Conservation (phyloP, 2,888 invertebrate species). For the Chloroclystis v-ata region DNA sequence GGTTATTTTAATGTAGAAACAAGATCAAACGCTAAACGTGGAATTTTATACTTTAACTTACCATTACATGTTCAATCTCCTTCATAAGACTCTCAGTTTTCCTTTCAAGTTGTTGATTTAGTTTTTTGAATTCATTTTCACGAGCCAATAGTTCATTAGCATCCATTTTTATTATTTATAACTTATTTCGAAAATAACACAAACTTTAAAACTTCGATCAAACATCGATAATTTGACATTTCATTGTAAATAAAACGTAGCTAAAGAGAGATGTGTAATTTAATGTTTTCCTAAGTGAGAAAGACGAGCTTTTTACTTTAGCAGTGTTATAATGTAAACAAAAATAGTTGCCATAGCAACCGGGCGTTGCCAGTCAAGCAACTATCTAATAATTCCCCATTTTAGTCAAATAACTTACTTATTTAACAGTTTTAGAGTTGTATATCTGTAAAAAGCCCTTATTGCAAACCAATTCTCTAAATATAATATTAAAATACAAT, state of each 20-base stretch:
- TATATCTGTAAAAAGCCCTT: too few species aligned
- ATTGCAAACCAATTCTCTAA: too few species aligned
- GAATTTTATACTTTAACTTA: slow-evolving; percentile 30
- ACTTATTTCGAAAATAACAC: background rate
- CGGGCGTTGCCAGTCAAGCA: slow-evolving; percentile 14
- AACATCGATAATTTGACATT: background rate
- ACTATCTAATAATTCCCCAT: slow-evolving; percentile 1
- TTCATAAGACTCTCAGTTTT: slow-evolving; percentile 68
- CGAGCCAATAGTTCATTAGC: slow-evolving; percentile 60
- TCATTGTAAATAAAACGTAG: background rate
- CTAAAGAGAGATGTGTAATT: background rate
- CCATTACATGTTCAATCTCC: slow-evolving; percentile 67
- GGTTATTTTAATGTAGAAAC: too few species aligned
- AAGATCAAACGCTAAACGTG: too few species aligned
- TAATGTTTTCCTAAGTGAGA: background rate
- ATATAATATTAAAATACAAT: too few species aligned
- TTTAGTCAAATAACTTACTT: slow-evolving; percentile 12
- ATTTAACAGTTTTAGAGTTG: background rate
- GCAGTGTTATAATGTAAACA: slow-evolving; percentile 31
- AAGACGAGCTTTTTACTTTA: slow-evolving; percentile 23
- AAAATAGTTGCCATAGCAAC: slow-evolving; percentile 54
- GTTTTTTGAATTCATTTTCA: slow-evolving; percentile 67
- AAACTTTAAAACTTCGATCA: slow-evolving; percentile 4
- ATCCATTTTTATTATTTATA: slow-evolving; percentile 47
- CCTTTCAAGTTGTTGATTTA: slow-evolving; percentile 67